These are phyloP conservation scores for Heliconius aoede DNA, from an alignment of 2,888 invertebrate genomes.

Conservation along the genomic window DNA sequence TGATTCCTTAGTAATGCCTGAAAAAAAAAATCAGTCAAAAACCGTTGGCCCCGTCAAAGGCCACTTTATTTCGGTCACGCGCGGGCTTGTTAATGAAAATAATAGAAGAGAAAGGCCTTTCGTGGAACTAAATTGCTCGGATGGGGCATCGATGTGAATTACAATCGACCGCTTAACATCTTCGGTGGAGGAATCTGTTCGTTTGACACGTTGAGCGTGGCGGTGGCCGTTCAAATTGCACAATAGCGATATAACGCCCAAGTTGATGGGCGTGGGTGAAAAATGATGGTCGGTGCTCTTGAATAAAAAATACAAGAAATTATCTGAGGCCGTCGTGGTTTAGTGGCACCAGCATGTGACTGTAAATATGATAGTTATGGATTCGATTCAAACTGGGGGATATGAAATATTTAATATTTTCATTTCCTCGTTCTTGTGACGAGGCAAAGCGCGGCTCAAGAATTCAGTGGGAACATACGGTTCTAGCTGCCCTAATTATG, in stretches of 20 bases:
- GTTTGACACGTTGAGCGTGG: conserved; percentile 20
- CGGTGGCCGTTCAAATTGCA: background rate
- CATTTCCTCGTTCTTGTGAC: too few species aligned
- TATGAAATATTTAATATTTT: too few species aligned
- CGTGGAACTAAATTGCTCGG: conserved; percentile 58
- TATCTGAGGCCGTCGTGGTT: background rate
- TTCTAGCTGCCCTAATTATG: too few species aligned
- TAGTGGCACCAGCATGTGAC: too few species aligned
- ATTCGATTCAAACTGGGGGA: too few species aligned
- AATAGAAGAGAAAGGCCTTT: conserved; percentile 67
- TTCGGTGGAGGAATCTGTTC: conserved; percentile 25
- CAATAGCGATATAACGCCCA: background rate
- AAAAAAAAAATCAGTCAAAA: conserved; percentile 56
- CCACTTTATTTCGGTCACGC: conserved; percentile 75
- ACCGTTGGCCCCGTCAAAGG: conserved; percentile 59
- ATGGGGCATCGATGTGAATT: conserved; percentile 53
- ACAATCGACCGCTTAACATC: conserved; percentile 39
- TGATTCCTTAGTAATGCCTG: conserved; percentile 58
- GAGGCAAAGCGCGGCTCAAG: too few species aligned
- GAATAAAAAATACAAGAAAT: background rate
- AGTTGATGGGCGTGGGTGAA: too few species aligned
- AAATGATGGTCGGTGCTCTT: too few species aligned
- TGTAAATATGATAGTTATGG: too few species aligned
- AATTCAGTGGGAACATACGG: too few species aligned
- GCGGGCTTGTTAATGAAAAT: conserved; percentile 73